A percentile compares a stretch with the other conserved stretches of the same genome.
These are phyloP conservation scores for Empidonax traillii DNA, from an alignment of 2,113 vertebrate genomes.

Conservation along the genomic window DNA sequence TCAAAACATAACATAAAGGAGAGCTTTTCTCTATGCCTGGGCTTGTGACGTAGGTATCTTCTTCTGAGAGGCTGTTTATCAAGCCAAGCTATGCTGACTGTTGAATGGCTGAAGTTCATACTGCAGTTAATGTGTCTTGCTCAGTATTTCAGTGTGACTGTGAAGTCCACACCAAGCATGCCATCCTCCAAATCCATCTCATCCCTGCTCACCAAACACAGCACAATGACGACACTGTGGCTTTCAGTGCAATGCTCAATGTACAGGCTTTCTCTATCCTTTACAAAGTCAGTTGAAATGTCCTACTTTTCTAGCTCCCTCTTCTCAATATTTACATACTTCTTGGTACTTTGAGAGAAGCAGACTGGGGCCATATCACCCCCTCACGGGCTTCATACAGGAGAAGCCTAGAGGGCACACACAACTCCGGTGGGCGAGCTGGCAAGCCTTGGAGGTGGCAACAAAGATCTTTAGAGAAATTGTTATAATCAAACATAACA, in stretches of 20 bases:
- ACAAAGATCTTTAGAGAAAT: background rate
- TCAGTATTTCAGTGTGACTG: background rate
- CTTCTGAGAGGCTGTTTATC: constrained; percentile 11
- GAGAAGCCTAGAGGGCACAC: background rate
- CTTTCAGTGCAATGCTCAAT: background rate
- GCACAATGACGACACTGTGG: background rate
- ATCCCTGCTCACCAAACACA: background rate
- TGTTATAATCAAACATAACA: background rate
- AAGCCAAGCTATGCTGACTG: constrained; percentile 3
- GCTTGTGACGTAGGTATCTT: background rate
- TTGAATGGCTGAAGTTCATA: background rate
- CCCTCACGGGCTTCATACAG: background rate
- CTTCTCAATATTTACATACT: background rate
- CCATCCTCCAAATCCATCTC: constrained; percentile 8
- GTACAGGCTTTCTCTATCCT: background rate
- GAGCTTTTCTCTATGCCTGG: constrained; percentile 24
- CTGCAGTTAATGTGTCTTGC: background rate
- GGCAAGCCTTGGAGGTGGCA: background rate
- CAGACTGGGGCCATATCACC: background rate
- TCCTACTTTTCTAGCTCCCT: background rate
- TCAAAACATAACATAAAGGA: constrained; percentile 54
- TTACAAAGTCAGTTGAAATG: background rate
- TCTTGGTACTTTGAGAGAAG: background rate
- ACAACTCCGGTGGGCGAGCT: background rate
- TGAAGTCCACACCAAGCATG: background rate